These are phyloP conservation scores for Lordiphosa collinella DNA, from an alignment of 1,140 invertebrate species.

Conservation along the genomic window DNA sequence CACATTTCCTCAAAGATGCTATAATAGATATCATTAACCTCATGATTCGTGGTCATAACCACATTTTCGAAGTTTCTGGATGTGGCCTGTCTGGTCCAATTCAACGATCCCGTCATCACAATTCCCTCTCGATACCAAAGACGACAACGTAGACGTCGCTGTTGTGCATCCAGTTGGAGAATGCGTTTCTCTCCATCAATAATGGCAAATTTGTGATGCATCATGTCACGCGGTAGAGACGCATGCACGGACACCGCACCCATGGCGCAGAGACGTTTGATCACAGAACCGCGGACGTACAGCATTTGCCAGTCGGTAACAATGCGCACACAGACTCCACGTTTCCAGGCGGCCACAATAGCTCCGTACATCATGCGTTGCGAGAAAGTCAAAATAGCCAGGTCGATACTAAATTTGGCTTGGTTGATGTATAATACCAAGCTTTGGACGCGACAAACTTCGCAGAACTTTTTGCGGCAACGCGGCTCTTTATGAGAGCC, in stretches of 20 bases:
- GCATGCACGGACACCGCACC: background rate
- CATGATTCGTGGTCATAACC: slow-evolving; percentile 8
- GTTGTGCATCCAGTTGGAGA: background rate
- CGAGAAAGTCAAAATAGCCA: slow-evolving; percentile 21
- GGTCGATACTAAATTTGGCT: slow-evolving; percentile 19
- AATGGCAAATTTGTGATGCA: slow-evolving; percentile 40
- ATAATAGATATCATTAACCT: slow-evolving; percentile 4
- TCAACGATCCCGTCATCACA: slow-evolving; percentile 29
- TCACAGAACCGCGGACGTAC: background rate
- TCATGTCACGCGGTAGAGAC: background rate
- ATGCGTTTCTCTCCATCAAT: slow-evolving; percentile 20
- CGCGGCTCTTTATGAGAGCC: too few relatives aligned
- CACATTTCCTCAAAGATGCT: slow-evolving; percentile 17
- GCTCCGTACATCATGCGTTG: background rate
- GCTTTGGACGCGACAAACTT: background rate
- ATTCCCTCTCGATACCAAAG: slow-evolving; percentile 8
- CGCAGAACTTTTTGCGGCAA: slow-evolving; percentile 10
- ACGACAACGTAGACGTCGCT: background rate
- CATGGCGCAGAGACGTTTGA: background rate
- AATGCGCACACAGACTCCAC: slow-evolving; percentile 22
- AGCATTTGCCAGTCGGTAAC: slow-evolving; percentile 33
- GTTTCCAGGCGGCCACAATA: background rate
- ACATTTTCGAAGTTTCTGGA: slow-evolving; percentile 28
- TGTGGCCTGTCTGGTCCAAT: slow-evolving; percentile 30
- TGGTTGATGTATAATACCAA: slow-evolving; percentile 11